These are phyloP conservation scores for Helicoverpa assulta DNA, from an alignment of 2,888 invertebrate genomes.

Conservation along the genomic window DNA sequence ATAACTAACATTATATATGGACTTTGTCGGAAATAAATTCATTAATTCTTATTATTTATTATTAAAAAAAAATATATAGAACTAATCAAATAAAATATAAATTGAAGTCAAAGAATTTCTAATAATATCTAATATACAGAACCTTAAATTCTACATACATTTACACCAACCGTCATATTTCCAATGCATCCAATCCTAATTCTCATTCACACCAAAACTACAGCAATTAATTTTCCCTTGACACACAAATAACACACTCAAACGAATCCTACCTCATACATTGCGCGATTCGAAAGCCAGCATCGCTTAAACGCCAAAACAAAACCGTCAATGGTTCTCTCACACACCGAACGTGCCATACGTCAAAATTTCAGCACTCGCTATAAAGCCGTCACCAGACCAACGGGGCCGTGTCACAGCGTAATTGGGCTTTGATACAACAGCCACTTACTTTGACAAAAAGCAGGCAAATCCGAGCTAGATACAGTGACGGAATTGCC, in stretches of 20 bases:
- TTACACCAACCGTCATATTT: too few species aligned
- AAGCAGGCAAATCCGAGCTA: conserved; percentile 36
- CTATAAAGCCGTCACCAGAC: conserved; percentile 34
- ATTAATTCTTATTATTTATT: too few species aligned
- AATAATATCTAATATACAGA: too few species aligned
- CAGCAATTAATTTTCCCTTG: conserved; percentile 18
- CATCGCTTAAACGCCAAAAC: neutral
- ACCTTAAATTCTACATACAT: too few species aligned
- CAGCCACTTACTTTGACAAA: conserved; percentile 54
- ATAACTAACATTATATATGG: too few species aligned
- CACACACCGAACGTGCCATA: neutral
- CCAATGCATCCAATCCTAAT: neutral
- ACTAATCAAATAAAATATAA: neutral
- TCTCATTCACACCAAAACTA: neutral
- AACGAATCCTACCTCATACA: conserved; percentile 22
- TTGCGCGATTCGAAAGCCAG: conserved; percentile 16
- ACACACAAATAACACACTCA: neutral
- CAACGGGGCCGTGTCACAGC: conserved; percentile 34
- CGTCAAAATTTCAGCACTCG: conserved; percentile 17
- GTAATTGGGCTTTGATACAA: conserved; percentile 54
- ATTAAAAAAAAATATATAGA: too few species aligned
- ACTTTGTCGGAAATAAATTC: too few species aligned
- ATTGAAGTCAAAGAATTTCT: too few species aligned
- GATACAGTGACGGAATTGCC: too few species aligned
- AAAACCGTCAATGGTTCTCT: conserved; percentile 30